Percentiles rank a stretch among this genome's conserved stretches.
These are phyloP conservation scores for Bufo gargarizans DNA, from an alignment of 2,113 vertebrate genomes.

Conservation along the genomic window DNA sequence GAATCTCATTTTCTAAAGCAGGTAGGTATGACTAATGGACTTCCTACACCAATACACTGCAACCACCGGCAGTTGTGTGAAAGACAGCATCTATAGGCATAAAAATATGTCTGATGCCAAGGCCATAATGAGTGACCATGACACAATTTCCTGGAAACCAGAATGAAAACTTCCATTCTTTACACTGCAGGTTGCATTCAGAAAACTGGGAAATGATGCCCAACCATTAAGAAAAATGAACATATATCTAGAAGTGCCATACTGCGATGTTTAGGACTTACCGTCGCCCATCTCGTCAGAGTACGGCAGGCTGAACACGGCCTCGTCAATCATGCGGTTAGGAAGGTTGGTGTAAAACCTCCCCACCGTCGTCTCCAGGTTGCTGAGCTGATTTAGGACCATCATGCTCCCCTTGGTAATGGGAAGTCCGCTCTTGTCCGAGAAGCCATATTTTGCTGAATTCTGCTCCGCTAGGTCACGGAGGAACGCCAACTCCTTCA, in stretches of 20 bases:
- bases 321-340: slow-evolving; percentile 96
- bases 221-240: no score
- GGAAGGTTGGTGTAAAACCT: slow-evolving; percentile 98
- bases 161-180: background rate
- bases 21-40: no score
- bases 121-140: no score
- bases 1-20: no score
- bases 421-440: slow-evolving; percentile 78
- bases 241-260: no score
- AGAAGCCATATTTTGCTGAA: slow-evolving; percentile 85
- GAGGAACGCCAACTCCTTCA: slow-evolving; percentile 96
- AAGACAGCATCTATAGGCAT: background rate
- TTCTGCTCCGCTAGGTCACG: slow-evolving; percentile 96
- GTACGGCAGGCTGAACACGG: slow-evolving; percentile 93
- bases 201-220: background rate
- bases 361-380: slow-evolving; percentile 94
- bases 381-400: slow-evolving; percentile 97
- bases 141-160: no score
- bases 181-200: background rate
- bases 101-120: no score
- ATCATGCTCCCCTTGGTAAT: slow-evolving; percentile 98
- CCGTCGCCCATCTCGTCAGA: slow-evolving; percentile 96
- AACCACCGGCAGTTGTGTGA: background rate
- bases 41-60: background rate
- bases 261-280: slow-evolving; percentile 67